phyloP scores from a whole-genome alignment of 2,888 invertebrate genomes.

The Hesperia comma region DNA sequence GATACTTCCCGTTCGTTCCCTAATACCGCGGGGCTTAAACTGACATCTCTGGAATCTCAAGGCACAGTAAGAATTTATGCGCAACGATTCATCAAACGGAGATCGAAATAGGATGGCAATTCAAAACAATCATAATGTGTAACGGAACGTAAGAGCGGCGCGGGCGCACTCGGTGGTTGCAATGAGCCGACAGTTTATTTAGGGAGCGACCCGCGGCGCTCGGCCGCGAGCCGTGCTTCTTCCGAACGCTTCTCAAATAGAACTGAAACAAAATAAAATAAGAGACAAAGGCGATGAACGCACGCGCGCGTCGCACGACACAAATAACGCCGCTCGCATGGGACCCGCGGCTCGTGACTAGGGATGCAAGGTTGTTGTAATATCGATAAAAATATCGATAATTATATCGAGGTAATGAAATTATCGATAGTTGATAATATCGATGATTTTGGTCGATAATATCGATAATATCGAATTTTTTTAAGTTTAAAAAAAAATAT shows the following conservation, averaged over 20 bases:
- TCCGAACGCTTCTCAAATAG: conserved; percentile 38
- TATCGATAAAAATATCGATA: too few relatives aligned
- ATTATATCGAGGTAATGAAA: too few relatives aligned
- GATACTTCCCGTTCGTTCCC: too few relatives aligned
- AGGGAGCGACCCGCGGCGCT: conserved; percentile 21
- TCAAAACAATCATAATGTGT: conserved; percentile 6
- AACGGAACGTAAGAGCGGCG: not conserved
- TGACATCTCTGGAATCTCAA: too few relatives aligned
- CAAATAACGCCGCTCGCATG: conserved; percentile 41
- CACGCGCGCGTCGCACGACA: conserved; percentile 27
- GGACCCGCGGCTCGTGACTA: conserved; percentile 27
- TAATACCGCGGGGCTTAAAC: too few relatives aligned
- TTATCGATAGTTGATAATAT: too few relatives aligned
- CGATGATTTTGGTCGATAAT: too few relatives aligned
- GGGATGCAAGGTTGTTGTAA: too few relatives aligned
- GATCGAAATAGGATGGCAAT: not conserved
- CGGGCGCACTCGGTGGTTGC: conserved; percentile 1
- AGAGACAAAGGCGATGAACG: conserved; percentile 33
- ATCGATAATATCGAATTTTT: too few relatives aligned
- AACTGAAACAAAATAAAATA: conserved; percentile 42
- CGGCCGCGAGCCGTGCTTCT: conserved; percentile 29
- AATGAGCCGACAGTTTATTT: conserved; percentile 24
- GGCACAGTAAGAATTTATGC: too few relatives aligned
- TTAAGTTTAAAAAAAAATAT: too few relatives aligned
- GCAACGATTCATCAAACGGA: too few relatives aligned